These are phyloP conservation scores for Tauraco erythrolophus DNA, from an alignment of 2,113 vertebrate genomes.

Conservation along the genomic window DNA sequence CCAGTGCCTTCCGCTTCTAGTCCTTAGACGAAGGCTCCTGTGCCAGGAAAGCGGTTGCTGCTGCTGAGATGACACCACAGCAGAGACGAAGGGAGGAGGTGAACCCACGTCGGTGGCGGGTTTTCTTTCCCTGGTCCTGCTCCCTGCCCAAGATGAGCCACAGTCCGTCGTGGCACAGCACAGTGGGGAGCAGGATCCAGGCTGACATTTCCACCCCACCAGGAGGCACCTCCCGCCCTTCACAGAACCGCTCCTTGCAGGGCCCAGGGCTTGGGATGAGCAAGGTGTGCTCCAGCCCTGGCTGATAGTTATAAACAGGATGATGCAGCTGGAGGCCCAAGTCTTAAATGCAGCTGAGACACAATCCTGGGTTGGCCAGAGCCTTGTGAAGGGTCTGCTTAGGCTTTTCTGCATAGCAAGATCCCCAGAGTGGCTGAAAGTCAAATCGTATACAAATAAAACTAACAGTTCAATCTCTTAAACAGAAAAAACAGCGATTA, in stretches of 20 bases:
- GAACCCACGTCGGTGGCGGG: rapidly evolving
- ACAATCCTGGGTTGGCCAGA: background rate
- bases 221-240: background rate
- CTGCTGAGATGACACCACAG: background rate
- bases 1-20: background rate
- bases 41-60: background rate
- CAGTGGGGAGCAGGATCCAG: background rate
- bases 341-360: background rate
- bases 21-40: background rate
- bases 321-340: background rate
- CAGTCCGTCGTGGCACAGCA: background rate
- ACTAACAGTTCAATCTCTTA: background rate
- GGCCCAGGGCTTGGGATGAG: background rate
- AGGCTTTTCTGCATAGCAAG: rapidly evolving
- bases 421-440: background rate
- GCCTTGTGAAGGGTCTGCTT: background rate
- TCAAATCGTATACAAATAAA: background rate
- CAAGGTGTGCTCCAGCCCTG: background rate
- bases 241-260: background rate
- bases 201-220: background rate
- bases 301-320: background rate
- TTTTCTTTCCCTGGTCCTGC: background rate
- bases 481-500: background rate
- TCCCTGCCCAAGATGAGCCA: background rate
- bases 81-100: background rate